Evolutionary conservation across 2,113 vertebrate species (phyloP).

Genomic region (Channa maculata): DNA sequence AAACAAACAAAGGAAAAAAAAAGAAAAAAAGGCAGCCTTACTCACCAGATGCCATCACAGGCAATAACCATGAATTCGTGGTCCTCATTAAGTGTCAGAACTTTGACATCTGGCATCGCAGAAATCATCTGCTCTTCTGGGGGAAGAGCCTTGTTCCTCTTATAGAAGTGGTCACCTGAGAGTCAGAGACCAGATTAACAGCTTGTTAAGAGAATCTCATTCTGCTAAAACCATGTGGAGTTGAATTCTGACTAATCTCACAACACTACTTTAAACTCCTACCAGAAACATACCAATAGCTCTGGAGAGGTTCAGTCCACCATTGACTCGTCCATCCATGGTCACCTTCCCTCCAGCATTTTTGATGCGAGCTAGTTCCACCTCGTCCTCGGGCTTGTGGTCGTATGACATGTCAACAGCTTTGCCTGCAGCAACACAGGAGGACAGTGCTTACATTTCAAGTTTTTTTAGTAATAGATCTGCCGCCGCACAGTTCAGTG

Average conservation of each 20-base stretch:
- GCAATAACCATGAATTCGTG: conserved; percentile 99
- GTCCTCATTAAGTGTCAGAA: conserved; percentile 93
- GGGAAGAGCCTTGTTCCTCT: conserved; percentile 93
- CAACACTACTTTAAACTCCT: neutral
- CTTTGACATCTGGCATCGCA: conserved; percentile 94
- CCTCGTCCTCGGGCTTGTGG: conserved; percentile 97
- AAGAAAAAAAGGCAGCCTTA: too few relatives aligned
- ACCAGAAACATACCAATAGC: conserved; percentile 87
- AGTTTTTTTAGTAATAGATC: neutral
- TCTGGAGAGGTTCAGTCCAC: conserved; percentile 96
- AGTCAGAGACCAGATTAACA: neutral
- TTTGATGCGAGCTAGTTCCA: conserved; percentile 96
- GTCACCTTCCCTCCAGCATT: conserved; percentile 98
- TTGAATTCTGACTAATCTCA: neutral
- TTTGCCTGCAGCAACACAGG: conserved; percentile 78
- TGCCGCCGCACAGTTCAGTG: neutral
- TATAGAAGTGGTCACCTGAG: conserved; percentile 98
- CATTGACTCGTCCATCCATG: conserved; percentile 97
- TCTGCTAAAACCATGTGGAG: neutral
- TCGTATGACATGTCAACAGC: conserved; percentile 98
- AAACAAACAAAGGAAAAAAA: too few relatives aligned
- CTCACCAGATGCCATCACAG: conserved; percentile 97
- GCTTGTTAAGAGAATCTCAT: neutral
- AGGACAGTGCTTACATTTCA: neutral
- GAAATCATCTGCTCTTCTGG: conserved; percentile 99